Base-by-base conservation (phyloP, 2,888 invertebrate genomes). In the Thumatha senex region DNA sequence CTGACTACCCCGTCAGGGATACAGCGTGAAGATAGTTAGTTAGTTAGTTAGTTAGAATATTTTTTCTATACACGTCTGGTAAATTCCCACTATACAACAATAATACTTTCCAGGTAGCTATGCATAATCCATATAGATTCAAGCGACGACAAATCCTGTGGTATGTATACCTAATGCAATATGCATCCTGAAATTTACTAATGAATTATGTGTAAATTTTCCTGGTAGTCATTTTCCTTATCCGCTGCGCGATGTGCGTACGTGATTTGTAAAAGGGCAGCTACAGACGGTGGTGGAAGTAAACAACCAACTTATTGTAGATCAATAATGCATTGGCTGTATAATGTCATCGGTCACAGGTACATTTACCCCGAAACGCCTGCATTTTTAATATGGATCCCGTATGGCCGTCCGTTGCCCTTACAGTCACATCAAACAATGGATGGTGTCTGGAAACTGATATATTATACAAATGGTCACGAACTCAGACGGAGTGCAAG, bases 291-390 rank as follows among this genome's bases (percentile, higher is more conserved):
- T 57, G 53, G 55, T 57, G 59, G 58, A 65, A 63, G 67, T 61
- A 63, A 65, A 69, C 63, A 55, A 48, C 48, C 47, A 51, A 57
- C 46, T 61, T 58, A 56, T 57, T 49, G 51, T 66, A 72, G 78
- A 79, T 82, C 79, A 84, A 80, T 82, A 82, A 79, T 83, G 82
- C 82, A 80, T 70, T 72, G 63, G 49, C 62, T 86, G 81, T 80
- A 89, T 88, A 78, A 48, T 88, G 81, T 67, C 60, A 60, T 60
- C 56, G 56, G 63, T 61, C 62, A 65, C 55, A 61, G 80, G 87
- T 78, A 68, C 87, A 60, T 86, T 86, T 82, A 86, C 87, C 87
- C 74, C 76, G 58, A 60, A 46, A 54, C 75, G 86, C 83, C 86
- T 86, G 86, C 78, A 80, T 84, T 73, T 77, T 73, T 67, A 54